Evolutionary conservation across 2,113 vertebrate species (phyloP).

Genomic region (Carassius auratus): DNA sequence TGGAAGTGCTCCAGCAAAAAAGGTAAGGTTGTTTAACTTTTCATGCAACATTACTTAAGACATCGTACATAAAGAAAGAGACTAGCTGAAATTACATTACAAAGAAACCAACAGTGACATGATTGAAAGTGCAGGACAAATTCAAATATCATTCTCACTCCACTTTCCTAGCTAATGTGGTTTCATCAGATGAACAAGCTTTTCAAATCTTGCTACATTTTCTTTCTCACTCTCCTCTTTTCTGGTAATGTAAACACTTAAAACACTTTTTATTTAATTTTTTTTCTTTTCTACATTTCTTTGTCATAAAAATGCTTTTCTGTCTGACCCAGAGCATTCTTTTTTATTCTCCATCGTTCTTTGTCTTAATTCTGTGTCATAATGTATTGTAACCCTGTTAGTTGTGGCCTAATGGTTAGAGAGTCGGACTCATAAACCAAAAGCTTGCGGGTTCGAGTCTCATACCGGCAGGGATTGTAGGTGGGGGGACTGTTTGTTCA

Average conservation of each 20-base stretch:
- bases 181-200: conserved; percentile 13
- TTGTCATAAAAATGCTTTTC: conserved; percentile 25
- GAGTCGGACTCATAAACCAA: too few relatives aligned
- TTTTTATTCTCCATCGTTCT: conserved; percentile 30
- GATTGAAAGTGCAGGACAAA: not conserved
- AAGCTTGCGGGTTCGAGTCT: too few relatives aligned
- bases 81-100: conserved; percentile 3
- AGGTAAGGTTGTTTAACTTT: conserved; percentile 62
- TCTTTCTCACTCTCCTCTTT: not conserved
- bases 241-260: not conserved
- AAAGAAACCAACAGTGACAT: not conserved
- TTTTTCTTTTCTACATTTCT: conserved; percentile 54
- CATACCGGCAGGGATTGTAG: too few relatives aligned
- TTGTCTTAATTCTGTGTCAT: not conserved
- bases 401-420: too few relatives aligned
- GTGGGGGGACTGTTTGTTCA: too few relatives aligned
- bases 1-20: conserved; percentile 71
- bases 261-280: not conserved
- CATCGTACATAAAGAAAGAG: conserved; percentile 20
- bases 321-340: conserved; percentile 5
- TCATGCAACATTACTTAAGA: conserved; percentile 50
- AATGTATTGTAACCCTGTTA: not conserved
- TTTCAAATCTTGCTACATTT: not conserved
- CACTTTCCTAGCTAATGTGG: not conserved
- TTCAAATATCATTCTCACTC: not conserved